phyloP scores from a whole-genome alignment of 2,113 vertebrate species.

The Deroptyus accipitrinus region DNA sequence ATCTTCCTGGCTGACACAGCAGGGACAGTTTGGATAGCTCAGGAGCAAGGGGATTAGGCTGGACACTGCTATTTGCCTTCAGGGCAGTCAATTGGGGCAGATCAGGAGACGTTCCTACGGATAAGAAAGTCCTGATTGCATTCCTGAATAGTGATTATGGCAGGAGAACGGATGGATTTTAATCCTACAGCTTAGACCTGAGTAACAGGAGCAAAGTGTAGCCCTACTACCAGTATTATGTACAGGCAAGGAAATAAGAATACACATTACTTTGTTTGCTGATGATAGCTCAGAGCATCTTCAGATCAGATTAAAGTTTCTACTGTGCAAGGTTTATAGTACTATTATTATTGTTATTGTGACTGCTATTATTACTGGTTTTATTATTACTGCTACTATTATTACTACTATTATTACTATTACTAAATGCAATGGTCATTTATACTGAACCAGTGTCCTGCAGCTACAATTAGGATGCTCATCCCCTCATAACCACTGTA shows the following conservation, averaged over 20 bases:
- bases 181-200: background rate
- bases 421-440: background rate
- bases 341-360: background rate
- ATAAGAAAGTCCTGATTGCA: background rate
- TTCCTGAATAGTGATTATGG: background rate
- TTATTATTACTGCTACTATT: background rate
- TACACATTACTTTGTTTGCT: background rate
- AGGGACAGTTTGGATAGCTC: background rate
- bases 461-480: background rate
- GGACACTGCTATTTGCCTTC: background rate
- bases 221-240: background rate
- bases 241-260: background rate
- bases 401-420: background rate
- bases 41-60: background rate
- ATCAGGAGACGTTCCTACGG: background rate
- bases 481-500: background rate
- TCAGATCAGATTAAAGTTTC: background rate
- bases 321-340: background rate
- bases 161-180: background rate
- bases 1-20: background rate
- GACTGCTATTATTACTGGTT: background rate
- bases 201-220: background rate
- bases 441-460: background rate
- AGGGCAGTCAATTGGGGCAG: background rate
- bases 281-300: background rate